Conservation (phyloP, 2,113 vertebrate species). For the Trematomus loennbergii region DNA sequence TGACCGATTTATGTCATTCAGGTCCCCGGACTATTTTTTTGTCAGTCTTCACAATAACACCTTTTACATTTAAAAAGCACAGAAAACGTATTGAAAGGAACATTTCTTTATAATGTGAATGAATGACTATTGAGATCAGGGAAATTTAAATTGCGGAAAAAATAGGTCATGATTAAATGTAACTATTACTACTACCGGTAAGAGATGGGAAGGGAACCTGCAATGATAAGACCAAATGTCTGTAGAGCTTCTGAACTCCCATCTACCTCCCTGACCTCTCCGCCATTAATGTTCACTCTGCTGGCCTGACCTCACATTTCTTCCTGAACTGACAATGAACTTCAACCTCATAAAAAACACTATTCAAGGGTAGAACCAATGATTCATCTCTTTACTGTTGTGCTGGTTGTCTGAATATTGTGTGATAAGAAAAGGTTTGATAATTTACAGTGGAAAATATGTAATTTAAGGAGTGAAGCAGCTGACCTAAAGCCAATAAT, state of each 20-base stretch:
- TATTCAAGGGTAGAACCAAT: too few species aligned
- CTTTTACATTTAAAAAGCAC: background rate
- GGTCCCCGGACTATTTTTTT: constrained; percentile 50
- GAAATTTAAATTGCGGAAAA: background rate
- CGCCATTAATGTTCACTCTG: constrained; percentile 9
- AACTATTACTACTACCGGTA: background rate
- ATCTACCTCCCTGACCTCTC: background rate
- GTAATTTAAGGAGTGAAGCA: constrained; percentile 36
- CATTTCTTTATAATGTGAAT: background rate
- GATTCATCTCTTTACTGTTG: too few species aligned
- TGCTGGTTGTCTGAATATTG: background rate
- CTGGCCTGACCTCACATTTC: background rate
- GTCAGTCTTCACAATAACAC: background rate
- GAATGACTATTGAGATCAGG: too few species aligned
- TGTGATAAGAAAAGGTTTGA: background rate
- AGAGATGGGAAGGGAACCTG: background rate
- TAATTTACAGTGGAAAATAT: constrained; percentile 9
- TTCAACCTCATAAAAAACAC: background rate
- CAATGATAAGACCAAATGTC: constrained; percentile 8
- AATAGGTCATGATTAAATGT: background rate
- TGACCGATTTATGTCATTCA: constrained; percentile 73
- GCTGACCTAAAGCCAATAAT: constrained; percentile 21
- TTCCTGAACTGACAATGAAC: constrained; percentile 36
- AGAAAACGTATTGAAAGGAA: background rate
- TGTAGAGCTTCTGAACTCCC: constrained; percentile 5